A percentile compares a stretch with the other conserved stretches of the same genome.
Conservation (phyloP, 2,797 vertebrate species). For the Mergus octosetaceus region DNA sequence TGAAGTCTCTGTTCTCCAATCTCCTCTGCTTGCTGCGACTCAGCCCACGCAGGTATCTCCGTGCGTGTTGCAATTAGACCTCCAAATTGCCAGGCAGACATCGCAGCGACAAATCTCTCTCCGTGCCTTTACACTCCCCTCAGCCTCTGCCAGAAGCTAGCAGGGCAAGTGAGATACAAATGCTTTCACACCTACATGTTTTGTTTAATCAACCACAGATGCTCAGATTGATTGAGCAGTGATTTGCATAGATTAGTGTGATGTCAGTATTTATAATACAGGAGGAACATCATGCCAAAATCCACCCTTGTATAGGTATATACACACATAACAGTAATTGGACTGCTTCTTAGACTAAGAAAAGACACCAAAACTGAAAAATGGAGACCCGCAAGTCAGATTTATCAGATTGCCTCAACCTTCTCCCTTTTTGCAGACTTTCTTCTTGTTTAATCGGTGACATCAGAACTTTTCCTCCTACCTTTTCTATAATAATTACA, state of each 20-base stretch:
- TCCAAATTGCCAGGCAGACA: constrained; percentile 2
- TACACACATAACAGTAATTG: not conserved
- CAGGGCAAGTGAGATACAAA: constrained; percentile 49
- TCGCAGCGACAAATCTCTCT: not conserved
- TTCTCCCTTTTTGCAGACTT: not conserved
- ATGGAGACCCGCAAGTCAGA: not conserved
- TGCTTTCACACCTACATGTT: constrained; percentile 63
- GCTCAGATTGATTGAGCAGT: constrained; percentile 64
- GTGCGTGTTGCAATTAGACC: not conserved
- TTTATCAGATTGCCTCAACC: not conserved
- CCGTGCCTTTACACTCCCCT: constrained; percentile 4
- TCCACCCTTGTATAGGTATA: constrained; percentile 14
- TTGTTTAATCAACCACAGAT: constrained; percentile 67
- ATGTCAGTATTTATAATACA: constrained; percentile 60
- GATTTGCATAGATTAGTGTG: constrained; percentile 57
- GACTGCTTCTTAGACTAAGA: not conserved
- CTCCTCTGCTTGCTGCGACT: not conserved
- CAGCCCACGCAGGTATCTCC: constrained; percentile 2
- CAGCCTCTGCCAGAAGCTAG: constrained; percentile 42
- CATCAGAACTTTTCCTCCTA: not conserved
- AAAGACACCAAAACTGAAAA: not conserved
- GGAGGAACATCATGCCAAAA: constrained; percentile 28
- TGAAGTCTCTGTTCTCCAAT: not conserved
- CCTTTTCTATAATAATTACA: constrained; percentile 1
- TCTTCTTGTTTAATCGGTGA: not conserved